Base-by-base conservation (phyloP, 2,888 invertebrate genomes). In the Tinea trinotella region DNA sequence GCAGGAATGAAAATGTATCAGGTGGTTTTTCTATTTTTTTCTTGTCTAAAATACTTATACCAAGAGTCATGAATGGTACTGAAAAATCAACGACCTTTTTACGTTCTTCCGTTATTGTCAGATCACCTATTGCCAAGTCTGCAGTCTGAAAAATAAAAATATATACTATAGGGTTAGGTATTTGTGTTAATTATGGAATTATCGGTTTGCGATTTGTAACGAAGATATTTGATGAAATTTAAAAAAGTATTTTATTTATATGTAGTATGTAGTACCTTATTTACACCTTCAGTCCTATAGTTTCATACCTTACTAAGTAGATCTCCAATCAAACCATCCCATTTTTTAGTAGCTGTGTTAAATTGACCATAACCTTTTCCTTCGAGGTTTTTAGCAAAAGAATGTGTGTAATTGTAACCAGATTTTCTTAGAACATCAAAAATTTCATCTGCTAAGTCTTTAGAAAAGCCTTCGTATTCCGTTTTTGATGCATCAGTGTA, bases 61-160 rank as follows among this genome's bases (percentile, higher is more conserved):
- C 96, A 54, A 98, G 79, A 60, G 95, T 94, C 96, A 99, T 98
- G 74, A 98, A 98, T 0, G 99, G 99, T 74, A 96, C 96, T 0
- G 97, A 96, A 70, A 98, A 98, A 74, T 97, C 97, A 0, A 96
- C 94, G 4, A 93, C 93, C 64, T 90, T 90, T 60, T 97, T 93
- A 52, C 99, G 88, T 52, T 93, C 91, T 71, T 95, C 95, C 0
- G 96, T 99, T 57, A 99, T 98, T 3, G 98, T 98, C 60, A 99
- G 82, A 68, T 96, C 96, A 59, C 95, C 96, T 18, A 97, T 90
- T 0, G 94, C 96, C 56, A 97, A 86, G 71, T 96, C 94, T 1
- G 94, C 94, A 81, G 91, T 93, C 96, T 94, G 70, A 19, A 82
- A 80, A 56, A 53, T 48, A 35, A 30, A 2, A 30, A n/a, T n/a